Percentiles rank a stretch among this genome's conserved stretches.
Evolutionary conservation across 2,797 vertebrate genomes (phyloP).

Genomic region (Neosalanx taihuensis): DNA sequence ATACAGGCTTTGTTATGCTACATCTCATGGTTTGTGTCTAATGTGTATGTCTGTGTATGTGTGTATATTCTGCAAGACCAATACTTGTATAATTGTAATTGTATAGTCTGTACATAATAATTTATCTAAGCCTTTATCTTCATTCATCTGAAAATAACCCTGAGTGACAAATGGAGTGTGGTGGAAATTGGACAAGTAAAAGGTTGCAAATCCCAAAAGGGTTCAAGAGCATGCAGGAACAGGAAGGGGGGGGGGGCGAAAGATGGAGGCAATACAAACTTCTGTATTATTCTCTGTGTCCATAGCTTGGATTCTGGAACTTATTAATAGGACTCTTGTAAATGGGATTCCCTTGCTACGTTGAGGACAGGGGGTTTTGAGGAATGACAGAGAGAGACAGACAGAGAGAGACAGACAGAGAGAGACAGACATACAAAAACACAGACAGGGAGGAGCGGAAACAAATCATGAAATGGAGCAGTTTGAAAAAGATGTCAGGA

Average conservation of each 20-base stretch:
- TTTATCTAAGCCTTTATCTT: too few species aligned
- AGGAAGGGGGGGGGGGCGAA: constrained; percentile 20
- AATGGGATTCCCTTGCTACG: constrained; percentile 97
- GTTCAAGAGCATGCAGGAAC: constrained; percentile 76
- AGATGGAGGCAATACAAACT: constrained; percentile 88
- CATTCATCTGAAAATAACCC: neutral
- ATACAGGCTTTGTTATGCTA: neutral
- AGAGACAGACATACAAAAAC: too few species aligned
- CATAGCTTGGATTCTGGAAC: constrained; percentile 99
- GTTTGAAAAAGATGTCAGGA: constrained; percentile 13
- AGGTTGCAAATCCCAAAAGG: constrained; percentile 31
- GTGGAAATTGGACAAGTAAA: neutral
- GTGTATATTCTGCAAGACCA: too few species aligned
- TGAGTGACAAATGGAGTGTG: neutral
- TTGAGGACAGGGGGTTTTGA: constrained; percentile 29
- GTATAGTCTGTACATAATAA: too few species aligned
- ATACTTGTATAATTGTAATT: too few species aligned
- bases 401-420: constrained; percentile 65
- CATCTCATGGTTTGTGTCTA: neutral
- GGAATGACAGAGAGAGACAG: constrained; percentile 59
- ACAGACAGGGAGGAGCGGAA: constrained; percentile 61
- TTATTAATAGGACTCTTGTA: constrained; percentile 99
- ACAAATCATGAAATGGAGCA: constrained; percentile 63
- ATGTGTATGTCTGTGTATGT: too few species aligned
- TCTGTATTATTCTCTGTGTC: constrained; percentile 86